Evolutionary conservation across 2,888 invertebrate species (phyloP).

Genomic region (Parthenolecanium corni): DNA sequence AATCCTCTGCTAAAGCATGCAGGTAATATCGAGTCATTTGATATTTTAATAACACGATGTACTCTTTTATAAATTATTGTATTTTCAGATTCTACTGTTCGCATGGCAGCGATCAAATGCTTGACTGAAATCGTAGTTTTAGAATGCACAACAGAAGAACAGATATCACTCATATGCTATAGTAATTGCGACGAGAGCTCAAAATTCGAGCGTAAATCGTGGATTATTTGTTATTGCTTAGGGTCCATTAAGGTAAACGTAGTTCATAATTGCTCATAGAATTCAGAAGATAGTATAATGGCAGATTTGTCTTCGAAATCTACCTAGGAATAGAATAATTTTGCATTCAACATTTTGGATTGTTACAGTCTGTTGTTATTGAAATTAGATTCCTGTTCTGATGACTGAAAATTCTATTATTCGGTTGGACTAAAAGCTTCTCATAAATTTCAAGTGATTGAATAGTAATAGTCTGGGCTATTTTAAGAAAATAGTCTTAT

Average conservation of each 20-base stretch:
- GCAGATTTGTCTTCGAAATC: too few relatives aligned
- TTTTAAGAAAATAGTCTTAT: too few relatives aligned
- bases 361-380: too few relatives aligned
- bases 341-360: too few relatives aligned
- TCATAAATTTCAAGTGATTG: too few relatives aligned
- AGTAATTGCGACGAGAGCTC: neutral
- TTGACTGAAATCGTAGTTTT: slow-evolving; percentile 13
- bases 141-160: slow-evolving; percentile 19
- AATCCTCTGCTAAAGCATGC: slow-evolving; percentile 1
- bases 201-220: neutral
- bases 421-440: too few relatives aligned
- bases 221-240: slow-evolving; percentile 20
- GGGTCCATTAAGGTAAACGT: slow-evolving; percentile 3
- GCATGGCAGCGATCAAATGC: slow-evolving; percentile 12
- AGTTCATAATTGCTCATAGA: neutral
- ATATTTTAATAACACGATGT: neutral
- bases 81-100: slow-evolving; percentile 11
- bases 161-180: slow-evolving; percentile 8
- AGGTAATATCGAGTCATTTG: neutral
- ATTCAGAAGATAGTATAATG: too few relatives aligned
- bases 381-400: too few relatives aligned
- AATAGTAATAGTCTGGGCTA: too few relatives aligned
- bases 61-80: too few relatives aligned
- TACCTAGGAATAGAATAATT: too few relatives aligned
- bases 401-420: too few relatives aligned